Evolutionary conservation across 1,140 invertebrate genomes (phyloP), one percentile per base, ranked within the genome.

Genomic region (Meloidogyne floridensis): DNA sequence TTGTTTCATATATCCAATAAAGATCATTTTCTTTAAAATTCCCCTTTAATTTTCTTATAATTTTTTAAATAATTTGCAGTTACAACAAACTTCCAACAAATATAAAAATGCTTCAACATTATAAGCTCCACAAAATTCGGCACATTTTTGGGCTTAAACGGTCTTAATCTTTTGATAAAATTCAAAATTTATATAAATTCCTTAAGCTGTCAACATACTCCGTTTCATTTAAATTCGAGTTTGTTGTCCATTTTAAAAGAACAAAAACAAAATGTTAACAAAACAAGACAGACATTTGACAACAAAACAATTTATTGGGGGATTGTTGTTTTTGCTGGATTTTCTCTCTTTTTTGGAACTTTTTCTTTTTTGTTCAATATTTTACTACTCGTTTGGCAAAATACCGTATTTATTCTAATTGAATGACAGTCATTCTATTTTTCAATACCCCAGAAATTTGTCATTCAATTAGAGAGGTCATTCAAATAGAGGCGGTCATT

Each of bases 251-350:
- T 1, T 20, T 18, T 72, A n/a, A 47, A 72, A 51, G 42, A 51
- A 79, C 56, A 59, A 78, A 3, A 20, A 47, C 76, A 47, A 18
- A 54, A 65, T 1, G 3, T 53, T 51, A 8, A 8, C 65, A 54
- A 15, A 77, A 47, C 18, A 42, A 42, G 43, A n/a, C 7, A 6
- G 0, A 8, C 2, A 6, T 65, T 59, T 59, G 56, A 65, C 5
- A 65, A n/a, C 7, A 65, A 65, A 51, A 43, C 72, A 11, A 18
- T 79, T 51, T 11, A 72, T 7, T 79, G 65, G 3, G 77, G 65
- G 2, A 18, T 72, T 72, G 51, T 79, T 18, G 51, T 79, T 18
- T 79, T 79, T 51, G 59, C 77, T 3, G 77, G 65, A 8, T 71
- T 79, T 71, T 69, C 77, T 51, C 65, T 79, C n/a, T 69, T 79